Base-by-base conservation (phyloP, 2,113 vertebrate genomes). In the Prunella fulvescens region DNA sequence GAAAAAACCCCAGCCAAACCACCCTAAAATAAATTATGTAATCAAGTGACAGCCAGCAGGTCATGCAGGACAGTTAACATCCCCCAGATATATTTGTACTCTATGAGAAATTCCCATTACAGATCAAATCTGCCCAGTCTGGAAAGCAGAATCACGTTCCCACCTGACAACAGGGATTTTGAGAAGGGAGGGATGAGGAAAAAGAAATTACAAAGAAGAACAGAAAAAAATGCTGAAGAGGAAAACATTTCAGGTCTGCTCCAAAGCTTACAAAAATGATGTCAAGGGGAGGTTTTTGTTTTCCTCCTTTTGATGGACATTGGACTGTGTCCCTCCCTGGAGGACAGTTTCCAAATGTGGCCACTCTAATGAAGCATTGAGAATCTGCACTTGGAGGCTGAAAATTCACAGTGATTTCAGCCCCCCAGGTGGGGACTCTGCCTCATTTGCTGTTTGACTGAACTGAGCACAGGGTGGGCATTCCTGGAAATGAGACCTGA, bases 1-100 rank as follows among this genome's bases (percentile, higher is more conserved):
- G 35, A 87, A 69, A 73, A 54, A 82, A 44, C 1, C 2, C 5
- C 14, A 40, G 47, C 33, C 45, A 81, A 87, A 54, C 70, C 28
- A 74, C 25, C 60, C 51, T 45, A 53, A 93, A 95, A 94, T 76
- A 87, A 92, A 79, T 96, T 92, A 90, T 10, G 2, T 51, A 91
- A 93, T 82, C 45, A 40, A 71, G 31, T 54, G 51, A 67, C 44
- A 83, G 57, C 58, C 81, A 42, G 29, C 80, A 61, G 91, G 47
- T 87, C 85, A 72, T 4, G 6, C 54, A 84, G 72, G 67, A 60
- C 66, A 72, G 86, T 67, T 86, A 56, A 19, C 1, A 7, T 58
- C 53, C 67, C 50, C 37, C 70, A 72, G 82, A 51, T 37, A 48
- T 18, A 56, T 70, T 54, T 40, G 81, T 39, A 28, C 7, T 48